phyloP scores from a whole-genome alignment of 2,113 vertebrate genomes.

The Halcyon senegalensis region DNA sequence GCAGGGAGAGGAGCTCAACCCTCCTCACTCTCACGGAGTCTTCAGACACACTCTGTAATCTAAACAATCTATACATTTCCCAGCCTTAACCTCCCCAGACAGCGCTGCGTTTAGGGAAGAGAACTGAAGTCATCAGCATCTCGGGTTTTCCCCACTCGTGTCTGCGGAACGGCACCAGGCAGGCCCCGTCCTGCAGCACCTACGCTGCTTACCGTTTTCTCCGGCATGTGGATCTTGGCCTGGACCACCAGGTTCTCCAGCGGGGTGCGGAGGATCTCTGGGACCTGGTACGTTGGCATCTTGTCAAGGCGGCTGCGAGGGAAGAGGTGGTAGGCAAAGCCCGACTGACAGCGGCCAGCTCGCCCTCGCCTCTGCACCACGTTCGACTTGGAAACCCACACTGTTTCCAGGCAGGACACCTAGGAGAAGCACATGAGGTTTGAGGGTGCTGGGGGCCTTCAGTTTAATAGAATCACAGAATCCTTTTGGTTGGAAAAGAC shows the following conservation, averaged over 20 bases:
- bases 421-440: background rate
- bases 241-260: conserved; percentile 95
- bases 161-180: accelerated
- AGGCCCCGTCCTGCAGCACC: accelerated
- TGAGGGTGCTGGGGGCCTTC: accelerated
- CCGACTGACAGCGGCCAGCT: conserved; percentile 94
- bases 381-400: conserved; percentile 94
- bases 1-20: background rate
- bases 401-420: conserved; percentile 95
- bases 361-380: conserved; percentile 92
- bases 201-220: conserved; percentile 80
- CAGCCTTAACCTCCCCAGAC: background rate
- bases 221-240: conserved; percentile 93
- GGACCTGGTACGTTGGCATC: conserved; percentile 88
- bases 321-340: conserved; percentile 93
- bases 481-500: background rate
- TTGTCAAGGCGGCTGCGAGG: conserved; percentile 83
- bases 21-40: background rate
- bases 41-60: background rate
- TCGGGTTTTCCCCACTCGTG: accelerated
- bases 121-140: background rate
- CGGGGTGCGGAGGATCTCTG: conserved; percentile 93
- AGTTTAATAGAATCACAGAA: background rate
- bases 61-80: background rate
- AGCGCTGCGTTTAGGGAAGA: background rate